Conservation (phyloP, 1,140 invertebrate species). For the Asbolus verrucosus region DNA sequence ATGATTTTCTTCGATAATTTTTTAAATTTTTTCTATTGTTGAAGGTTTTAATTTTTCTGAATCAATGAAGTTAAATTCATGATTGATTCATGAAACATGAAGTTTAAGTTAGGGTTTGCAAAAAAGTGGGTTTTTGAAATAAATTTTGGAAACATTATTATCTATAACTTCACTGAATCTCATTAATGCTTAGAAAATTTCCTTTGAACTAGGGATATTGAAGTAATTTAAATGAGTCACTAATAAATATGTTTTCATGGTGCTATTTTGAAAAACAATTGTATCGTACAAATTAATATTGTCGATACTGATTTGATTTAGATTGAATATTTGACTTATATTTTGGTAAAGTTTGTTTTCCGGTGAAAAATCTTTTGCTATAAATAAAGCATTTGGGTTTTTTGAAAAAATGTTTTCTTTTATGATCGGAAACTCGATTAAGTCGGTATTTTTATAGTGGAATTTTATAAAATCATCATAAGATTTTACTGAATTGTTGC, state of each 20-base stretch:
- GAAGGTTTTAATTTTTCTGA: too few relatives aligned
- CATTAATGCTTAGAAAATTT: constrained; percentile 56
- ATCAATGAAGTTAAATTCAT: too few relatives aligned
- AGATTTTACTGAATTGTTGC: constrained; percentile 13
- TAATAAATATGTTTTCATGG: constrained; percentile 51
- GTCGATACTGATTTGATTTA: too few relatives aligned
- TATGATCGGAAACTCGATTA: constrained; percentile 50
- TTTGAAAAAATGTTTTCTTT: constrained; percentile 53
- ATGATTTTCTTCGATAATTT: not conserved
- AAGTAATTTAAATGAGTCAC: constrained; percentile 55
- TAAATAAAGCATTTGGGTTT: constrained; percentile 54
- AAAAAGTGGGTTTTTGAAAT: constrained; percentile 29
- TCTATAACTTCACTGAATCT: constrained; percentile 30
- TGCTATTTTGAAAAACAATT: constrained; percentile 44
- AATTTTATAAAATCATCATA: constrained; percentile 59
- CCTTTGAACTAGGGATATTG: constrained; percentile 56
- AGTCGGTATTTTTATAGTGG: constrained; percentile 55
- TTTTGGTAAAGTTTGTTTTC: too few relatives aligned
- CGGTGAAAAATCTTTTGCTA: constrained; percentile 58
- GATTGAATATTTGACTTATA: too few relatives aligned
- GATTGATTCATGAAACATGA: too few relatives aligned
- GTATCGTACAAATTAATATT: constrained; percentile 45
- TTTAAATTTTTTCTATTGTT: not conserved
- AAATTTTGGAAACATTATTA: constrained; percentile 7
- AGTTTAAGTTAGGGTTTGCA: too few relatives aligned